Base-by-base conservation (phyloP, 2,888 invertebrate genomes). In the Callyntrura sp. region DNA sequence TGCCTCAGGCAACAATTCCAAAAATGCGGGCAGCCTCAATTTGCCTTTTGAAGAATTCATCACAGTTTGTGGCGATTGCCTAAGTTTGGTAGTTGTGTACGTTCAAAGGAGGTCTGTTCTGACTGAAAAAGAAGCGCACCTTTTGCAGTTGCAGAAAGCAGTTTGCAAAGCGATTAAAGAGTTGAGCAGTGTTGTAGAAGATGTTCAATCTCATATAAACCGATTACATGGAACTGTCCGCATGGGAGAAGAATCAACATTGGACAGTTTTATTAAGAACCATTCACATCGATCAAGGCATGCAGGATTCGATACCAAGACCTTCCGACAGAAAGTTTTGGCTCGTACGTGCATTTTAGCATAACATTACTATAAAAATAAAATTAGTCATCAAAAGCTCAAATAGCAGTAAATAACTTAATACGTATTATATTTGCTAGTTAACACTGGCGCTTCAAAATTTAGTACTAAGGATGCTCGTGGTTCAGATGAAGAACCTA, bases 141-240 rank as follows among this genome's bases (percentile, higher is more conserved):
- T 25, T 25, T 1, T 62, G 1, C 11, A 25, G 14, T 23, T 25
- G 5, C 62, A 23, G 23, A 17, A 17, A 6, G 57, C 14, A 6
- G 17, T 43, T 73, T 62, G 65, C 17, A 14, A 65, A 83, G 55
- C 68, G 8, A 65, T 83, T n/a, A 68, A 68, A 17, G 83, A 83
- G 28, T 23, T 83, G 0, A n/a, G 43, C 2, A 35, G 23, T 0
- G 68, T 68, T 0, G 83, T 83, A 3, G 48, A 83, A 11, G 83
- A 83, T 48, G 83, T 83, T 6, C 68, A 83, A n/a, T 48, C n/a
- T n/a, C 48, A 68, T 11, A 51, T 68, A 3, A 48, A 68, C 14
- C 5, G 25, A 9, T 25, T 83, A 6, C 83, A 83, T 17, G 17
- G 51, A n/a, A 68, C 48, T 6, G 25, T 83, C 9, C 55, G 68